Percentiles rank a stretch among this genome's conserved stretches.
These are phyloP conservation scores for Serinus canaria DNA, from an alignment of 2,113 vertebrate genomes.

Conservation along the genomic window DNA sequence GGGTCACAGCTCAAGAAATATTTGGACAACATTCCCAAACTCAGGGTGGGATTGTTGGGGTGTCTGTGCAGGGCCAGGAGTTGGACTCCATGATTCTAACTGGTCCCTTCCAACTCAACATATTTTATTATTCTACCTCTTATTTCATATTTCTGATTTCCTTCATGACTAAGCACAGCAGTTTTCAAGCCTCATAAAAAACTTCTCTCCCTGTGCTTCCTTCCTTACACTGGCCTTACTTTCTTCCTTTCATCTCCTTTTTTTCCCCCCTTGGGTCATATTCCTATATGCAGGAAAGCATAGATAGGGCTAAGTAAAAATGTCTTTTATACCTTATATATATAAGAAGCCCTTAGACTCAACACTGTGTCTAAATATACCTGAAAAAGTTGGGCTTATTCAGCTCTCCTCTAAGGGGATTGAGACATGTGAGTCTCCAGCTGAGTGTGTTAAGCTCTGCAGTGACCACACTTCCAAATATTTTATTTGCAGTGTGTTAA, in stretches of 20 bases:
- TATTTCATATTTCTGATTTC: background rate
- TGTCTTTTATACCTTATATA: background rate
- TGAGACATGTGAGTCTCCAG: background rate
- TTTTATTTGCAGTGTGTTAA: background rate
- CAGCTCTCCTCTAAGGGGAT: background rate
- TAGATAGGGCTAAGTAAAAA: background rate
- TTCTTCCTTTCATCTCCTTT: background rate
- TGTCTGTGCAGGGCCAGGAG: background rate
- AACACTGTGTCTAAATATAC: background rate
- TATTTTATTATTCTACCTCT: background rate
- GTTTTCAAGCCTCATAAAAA: background rate
- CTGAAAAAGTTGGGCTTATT: background rate
- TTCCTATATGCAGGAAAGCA: background rate
- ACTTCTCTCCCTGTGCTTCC: background rate
- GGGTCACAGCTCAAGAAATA: background rate
- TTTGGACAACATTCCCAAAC: background rate
- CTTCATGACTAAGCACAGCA: background rate
- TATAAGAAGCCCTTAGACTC: background rate
- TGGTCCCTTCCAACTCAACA: background rate
- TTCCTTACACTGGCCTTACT: background rate
- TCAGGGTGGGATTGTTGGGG: background rate
- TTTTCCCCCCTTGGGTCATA: background rate
- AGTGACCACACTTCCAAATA: slow-evolving; percentile 1
- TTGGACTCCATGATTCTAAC: background rate
- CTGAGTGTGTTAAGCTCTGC: background rate